Evolutionary conservation across 2,888 invertebrate species (phyloP), one percentile per base, ranked within the genome.

Genomic region (Lamproptera curius): DNA sequence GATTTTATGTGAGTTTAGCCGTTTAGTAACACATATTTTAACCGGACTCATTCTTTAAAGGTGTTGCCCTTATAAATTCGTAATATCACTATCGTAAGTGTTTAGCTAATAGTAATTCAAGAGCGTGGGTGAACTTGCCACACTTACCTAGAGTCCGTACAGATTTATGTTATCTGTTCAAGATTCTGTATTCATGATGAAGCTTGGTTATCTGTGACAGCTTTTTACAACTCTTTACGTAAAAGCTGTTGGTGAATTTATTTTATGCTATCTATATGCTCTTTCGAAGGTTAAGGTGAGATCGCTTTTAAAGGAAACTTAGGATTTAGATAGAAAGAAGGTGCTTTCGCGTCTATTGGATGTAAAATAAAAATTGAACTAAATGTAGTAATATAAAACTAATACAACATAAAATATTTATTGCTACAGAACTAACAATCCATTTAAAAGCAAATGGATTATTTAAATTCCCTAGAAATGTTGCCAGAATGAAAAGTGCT

Each of bases 41-140:
- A 6, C 28, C 23, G 15, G 14, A 11, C 9, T 43, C 36, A 36
- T 26, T 16, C 36, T 36, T n/a, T 13, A 6, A 36, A 16, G 14
- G 6, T 31, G 40, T 46, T 37, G 38, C 16, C 42, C 20, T 23
- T 15, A 37, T 37, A 33, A 37, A 42, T 9, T 15, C 16, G 38
- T n/a, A n/a, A 42, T 33, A 16, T 13, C 42, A 33, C 23, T 33
- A 13, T 31, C 11, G 11, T 15, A 17, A 17, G 16, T 42, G 35
- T 47, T 37, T 37, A 17, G n/a, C 13, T 36, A 11, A 23, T 13
- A 39, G 14, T 14, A 13, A 10, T 16, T 2, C 15, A 11, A 37
- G 40, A 14, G 48, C 43, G 48, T 49, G 48, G 48, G 48, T 10
- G 48, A 35, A 49, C 48, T 11, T 16, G 15, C 26, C 48, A 16